Evolutionary conservation across 2,113 vertebrate genomes (phyloP).

Genomic region (Lonchura striata): DNA sequence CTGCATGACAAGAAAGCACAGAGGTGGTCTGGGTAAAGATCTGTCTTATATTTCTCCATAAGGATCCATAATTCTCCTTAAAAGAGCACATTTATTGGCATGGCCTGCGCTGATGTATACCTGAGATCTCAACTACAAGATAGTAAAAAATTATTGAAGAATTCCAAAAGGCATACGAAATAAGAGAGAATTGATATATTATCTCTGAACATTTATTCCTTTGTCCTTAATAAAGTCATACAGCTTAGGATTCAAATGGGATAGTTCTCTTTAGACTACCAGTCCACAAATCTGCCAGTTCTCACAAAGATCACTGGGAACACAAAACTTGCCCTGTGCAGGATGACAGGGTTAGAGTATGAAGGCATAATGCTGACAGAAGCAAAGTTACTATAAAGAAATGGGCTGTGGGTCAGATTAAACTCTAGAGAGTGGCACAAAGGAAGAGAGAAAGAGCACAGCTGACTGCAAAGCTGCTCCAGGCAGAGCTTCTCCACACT

Average conservation of each 20-base stretch:
- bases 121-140: background rate
- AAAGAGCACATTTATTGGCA: background rate
- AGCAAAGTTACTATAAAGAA: accelerated
- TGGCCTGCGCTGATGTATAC: background rate
- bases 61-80: background rate
- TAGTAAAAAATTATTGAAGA: background rate
- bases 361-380: background rate
- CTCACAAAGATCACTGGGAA: background rate
- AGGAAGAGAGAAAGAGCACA: background rate
- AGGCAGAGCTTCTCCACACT: background rate
- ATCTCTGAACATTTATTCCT: background rate
- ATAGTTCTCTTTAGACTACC: background rate
- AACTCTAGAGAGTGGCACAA: background rate
- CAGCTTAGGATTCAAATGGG: background rate
- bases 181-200: background rate
- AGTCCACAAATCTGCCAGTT: background rate
- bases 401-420: background rate
- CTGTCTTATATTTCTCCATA: background rate
- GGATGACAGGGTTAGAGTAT: background rate
- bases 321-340: background rate
- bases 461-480: background rate
- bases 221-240: background rate
- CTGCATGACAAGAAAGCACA: background rate
- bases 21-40: background rate
- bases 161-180: background rate